A percentile compares a stretch with the other conserved stretches of the same genome.
These are phyloP conservation scores for Yponomeuta evonymella DNA, from an alignment of 2,888 invertebrate species.

Conservation along the genomic window DNA sequence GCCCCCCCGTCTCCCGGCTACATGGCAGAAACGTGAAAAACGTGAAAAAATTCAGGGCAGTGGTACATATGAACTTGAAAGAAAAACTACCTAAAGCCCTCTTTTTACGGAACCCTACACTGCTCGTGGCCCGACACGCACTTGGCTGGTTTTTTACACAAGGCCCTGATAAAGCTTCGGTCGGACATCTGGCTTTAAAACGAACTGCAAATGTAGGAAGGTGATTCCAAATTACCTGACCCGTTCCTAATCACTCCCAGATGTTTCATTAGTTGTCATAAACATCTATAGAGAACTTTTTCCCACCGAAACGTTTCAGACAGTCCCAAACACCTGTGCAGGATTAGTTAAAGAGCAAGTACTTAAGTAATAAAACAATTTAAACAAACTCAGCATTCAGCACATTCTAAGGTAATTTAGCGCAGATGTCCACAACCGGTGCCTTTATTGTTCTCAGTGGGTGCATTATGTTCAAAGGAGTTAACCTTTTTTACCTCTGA, in stretches of 20 bases:
- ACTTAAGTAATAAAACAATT: constrained; percentile 8
- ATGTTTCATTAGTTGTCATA: neutral
- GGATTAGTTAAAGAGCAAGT: neutral
- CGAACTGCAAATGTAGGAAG: neutral
- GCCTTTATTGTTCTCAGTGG: neutral
- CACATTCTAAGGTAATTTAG: neutral
- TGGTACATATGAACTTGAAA: too few species aligned
- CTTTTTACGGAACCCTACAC: too few species aligned
- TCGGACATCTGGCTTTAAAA: neutral
- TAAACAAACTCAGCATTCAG: neutral
- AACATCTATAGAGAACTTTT: neutral
- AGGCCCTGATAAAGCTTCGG: neutral
- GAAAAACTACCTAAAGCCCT: too few species aligned
- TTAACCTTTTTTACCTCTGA: neutral
- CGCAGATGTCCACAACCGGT: neutral
- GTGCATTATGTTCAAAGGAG: neutral
- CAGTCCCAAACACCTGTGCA: constrained; percentile 8
- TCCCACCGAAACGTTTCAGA: neutral
- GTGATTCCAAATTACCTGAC: neutral
- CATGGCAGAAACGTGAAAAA: too few species aligned
- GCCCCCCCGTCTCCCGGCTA: too few species aligned
- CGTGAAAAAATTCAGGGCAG: too few species aligned
- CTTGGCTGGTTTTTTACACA: neutral
- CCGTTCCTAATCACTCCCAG: neutral
- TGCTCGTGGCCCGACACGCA: too few species aligned